Conservation (phyloP, 1,140 invertebrate genomes). For the Trichogramma pretiosum region DNA sequence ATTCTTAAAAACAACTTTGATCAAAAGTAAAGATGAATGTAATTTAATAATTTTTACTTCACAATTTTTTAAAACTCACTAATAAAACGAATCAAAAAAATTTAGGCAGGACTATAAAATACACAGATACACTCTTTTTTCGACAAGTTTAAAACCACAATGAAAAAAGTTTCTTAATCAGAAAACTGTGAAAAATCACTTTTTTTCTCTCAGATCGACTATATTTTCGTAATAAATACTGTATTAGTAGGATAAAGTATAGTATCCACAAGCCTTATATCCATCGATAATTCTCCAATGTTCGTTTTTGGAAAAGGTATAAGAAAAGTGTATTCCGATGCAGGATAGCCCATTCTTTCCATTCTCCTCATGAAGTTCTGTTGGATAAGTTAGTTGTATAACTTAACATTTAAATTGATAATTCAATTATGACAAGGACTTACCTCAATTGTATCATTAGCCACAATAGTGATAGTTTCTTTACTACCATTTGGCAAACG, state of each 20-base stretch:
- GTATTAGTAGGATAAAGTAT: conserved; percentile 43
- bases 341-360: conserved; percentile 36
- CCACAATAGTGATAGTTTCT: conserved; percentile 37
- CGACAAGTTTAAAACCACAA: too few relatives aligned
- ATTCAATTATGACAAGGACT: conserved; percentile 7
- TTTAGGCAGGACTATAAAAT: too few relatives aligned
- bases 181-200: too few relatives aligned
- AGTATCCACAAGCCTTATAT: conserved; percentile 35
- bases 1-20: too few relatives aligned
- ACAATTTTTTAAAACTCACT: not conserved
- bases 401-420: not conserved
- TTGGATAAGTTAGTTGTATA: conserved; percentile 5
- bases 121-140: too few relatives aligned
- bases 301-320: conserved; percentile 41
- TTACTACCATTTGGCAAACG: conserved; percentile 39
- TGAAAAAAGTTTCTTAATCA: too few relatives aligned
- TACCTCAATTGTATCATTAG: conserved; percentile 36
- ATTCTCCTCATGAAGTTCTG: conserved; percentile 41
- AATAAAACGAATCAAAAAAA: too few relatives aligned
- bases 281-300: conserved; percentile 32
- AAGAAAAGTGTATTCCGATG: conserved; percentile 36
- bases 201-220: conserved; percentile 21
- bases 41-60: conserved; percentile 9
- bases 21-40: too few relatives aligned
- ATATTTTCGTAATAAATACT: conserved; percentile 44